Evolutionary conservation across 2,797 vertebrate species (phyloP).

Genomic region (Protonibea diacanthus): DNA sequence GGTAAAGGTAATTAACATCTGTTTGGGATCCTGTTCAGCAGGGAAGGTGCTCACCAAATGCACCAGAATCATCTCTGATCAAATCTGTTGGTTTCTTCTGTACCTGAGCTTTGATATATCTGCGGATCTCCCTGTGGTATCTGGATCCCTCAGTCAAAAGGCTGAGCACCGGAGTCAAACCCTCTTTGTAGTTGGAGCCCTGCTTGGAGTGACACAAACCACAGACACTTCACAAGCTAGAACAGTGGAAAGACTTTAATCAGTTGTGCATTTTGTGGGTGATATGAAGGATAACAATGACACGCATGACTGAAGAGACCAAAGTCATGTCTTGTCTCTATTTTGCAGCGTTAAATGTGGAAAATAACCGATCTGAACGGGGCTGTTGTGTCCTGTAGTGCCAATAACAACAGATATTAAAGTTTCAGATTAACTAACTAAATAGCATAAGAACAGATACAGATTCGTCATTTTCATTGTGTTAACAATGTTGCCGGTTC

Average conservation of each 20-base stretch:
- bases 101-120: constrained; percentile 97
- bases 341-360: too few relatives aligned
- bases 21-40: not conserved
- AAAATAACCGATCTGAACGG: too few relatives aligned
- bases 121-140: constrained; percentile 94
- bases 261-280: not conserved
- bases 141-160: constrained; percentile 95
- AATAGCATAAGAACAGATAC: not conserved
- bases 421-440: not conserved
- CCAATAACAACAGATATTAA: not conserved
- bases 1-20: not conserved
- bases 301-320: too few relatives aligned
- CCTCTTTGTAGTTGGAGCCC: constrained; percentile 97
- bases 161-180: constrained; percentile 96
- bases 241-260: not conserved
- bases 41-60: not conserved
- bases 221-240: constrained; percentile 49
- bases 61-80: not conserved
- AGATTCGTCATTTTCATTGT: not conserved
- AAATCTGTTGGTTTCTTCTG: not conserved
- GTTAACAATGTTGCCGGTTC: not conserved
- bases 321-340: too few relatives aligned
- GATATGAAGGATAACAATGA: not conserved
- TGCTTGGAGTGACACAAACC: constrained; percentile 74
- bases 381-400: not conserved